Evolutionary conservation across 2,113 vertebrate species (phyloP), one percentile per base, ranked within the genome.

Genomic region (Oreocharis arfaki): DNA sequence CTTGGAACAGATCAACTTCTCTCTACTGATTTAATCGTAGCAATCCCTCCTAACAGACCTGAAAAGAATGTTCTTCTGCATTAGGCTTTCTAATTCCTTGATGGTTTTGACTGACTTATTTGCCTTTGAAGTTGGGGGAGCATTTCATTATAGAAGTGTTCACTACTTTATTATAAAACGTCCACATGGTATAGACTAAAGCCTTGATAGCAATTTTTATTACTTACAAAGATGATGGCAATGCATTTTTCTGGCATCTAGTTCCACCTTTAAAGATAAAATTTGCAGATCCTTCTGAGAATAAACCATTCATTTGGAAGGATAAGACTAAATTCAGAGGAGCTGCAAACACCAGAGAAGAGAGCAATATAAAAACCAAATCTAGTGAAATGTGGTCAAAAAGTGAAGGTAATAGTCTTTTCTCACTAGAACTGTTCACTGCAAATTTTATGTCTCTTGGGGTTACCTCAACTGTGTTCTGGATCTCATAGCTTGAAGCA

Each of bases 1-100:
- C 85, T 67, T 93, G 87, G 85, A 95, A 84, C 71, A 79, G 63
- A 95, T 39, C 16, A 15, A 47, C 87, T 90, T 77, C 86, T 90
- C 33, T 61, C 77, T 81, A 33, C 88, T 84, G 77, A 86, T 87
- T 59, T 65, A 91, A 91, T 91, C 18, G 0, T n/a, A 94, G 77
- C 86, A 90, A 70, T 90, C 81, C 39, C 57, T 93, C 78, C 70
- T 87, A 80, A 84, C 42, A 82, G 90, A 77, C 63, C 88, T 73
- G 77, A 59, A 90, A 93, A 95, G 41, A 80, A 77, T 61, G 59
- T 70, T 71, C 84, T 75, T 77, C 74, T 83, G 73, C 42, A 87
- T 73, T 78, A 94, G 37, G 50, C 70, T 80, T 91, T 85, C 70
- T 67, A 85, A 90, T 83, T 77, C 9, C 5, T 61, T 80, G 52